These are phyloP conservation scores for Onychorhynchus coronatus DNA, from an alignment of 2,113 vertebrate species.

Conservation along the genomic window DNA sequence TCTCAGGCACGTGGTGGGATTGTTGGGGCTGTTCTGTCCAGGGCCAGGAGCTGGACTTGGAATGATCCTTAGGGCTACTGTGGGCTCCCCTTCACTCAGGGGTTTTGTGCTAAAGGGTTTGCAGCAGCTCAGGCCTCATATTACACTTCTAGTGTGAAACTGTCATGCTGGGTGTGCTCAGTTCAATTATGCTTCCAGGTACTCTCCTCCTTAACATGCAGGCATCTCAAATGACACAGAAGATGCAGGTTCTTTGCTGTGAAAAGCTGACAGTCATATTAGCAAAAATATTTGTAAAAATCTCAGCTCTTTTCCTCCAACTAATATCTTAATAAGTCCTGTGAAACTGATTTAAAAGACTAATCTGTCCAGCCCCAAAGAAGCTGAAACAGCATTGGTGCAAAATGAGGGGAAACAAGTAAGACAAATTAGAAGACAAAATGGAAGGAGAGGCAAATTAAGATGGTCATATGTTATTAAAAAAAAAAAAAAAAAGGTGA, in stretches of 20 bases:
- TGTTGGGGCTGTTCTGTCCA: background rate
- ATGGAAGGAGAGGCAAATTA: background rate
- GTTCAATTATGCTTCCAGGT: background rate
- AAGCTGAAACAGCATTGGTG: background rate
- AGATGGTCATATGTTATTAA: background rate
- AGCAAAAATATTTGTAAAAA: background rate
- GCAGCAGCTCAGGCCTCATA: background rate
- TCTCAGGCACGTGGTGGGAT: background rate
- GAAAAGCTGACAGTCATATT: background rate
- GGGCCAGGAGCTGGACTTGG: background rate
- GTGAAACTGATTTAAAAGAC: background rate
- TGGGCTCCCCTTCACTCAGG: fast-evolving
- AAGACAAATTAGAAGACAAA: too few relatives aligned
- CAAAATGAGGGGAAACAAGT: background rate
- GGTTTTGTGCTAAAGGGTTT: background rate
- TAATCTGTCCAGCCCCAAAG: background rate
- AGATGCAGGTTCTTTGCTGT: background rate
- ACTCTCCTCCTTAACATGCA: background rate
- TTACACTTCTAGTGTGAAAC: background rate
- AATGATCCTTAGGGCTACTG: background rate
- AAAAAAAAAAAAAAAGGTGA: background rate
- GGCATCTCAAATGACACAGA: background rate
- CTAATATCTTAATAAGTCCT: background rate
- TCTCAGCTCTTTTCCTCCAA: background rate
- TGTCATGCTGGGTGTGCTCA: background rate